These are phyloP conservation scores for Trimorus sp. DNA, from an alignment of 2,888 invertebrate genomes.

Conservation along the genomic window DNA sequence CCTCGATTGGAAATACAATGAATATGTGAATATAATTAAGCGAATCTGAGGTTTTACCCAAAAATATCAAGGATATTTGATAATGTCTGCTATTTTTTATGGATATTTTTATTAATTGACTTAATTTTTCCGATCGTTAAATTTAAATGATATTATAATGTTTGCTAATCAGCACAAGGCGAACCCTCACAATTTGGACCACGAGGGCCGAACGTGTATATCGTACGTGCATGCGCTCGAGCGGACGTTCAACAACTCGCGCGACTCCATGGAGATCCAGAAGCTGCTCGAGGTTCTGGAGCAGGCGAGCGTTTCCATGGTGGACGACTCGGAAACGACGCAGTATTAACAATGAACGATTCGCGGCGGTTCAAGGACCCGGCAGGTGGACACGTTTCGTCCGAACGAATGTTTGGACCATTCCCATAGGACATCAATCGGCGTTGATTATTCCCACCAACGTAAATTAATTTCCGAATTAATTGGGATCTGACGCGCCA, in stretches of 20 bases:
- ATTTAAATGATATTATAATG: too few relatives aligned
- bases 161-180: too few relatives aligned
- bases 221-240: constrained; percentile 87
- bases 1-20: too few relatives aligned
- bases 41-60: too few relatives aligned
- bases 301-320: constrained; percentile 77
- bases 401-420: neutral
- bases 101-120: too few relatives aligned
- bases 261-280: constrained; percentile 79
- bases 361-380: constrained; percentile 31
- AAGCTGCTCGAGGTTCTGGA: constrained; percentile 78
- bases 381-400: neutral
- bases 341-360: constrained; percentile 75
- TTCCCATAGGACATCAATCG: neutral
- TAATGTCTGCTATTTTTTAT: too few relatives aligned
- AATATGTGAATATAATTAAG: too few relatives aligned
- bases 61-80: too few relatives aligned
- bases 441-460: too few relatives aligned
- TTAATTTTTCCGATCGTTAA: too few relatives aligned
- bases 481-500: too few relatives aligned
- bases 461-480: too few relatives aligned
- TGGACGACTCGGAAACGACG: constrained; percentile 76
- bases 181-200: constrained; percentile 94
- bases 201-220: constrained; percentile 91
- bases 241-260: constrained; percentile 76